Percentiles rank a stretch among this genome's conserved stretches.
phyloP scores from a whole-genome alignment of 2,113 vertebrate species.

The Columbina picui region DNA sequence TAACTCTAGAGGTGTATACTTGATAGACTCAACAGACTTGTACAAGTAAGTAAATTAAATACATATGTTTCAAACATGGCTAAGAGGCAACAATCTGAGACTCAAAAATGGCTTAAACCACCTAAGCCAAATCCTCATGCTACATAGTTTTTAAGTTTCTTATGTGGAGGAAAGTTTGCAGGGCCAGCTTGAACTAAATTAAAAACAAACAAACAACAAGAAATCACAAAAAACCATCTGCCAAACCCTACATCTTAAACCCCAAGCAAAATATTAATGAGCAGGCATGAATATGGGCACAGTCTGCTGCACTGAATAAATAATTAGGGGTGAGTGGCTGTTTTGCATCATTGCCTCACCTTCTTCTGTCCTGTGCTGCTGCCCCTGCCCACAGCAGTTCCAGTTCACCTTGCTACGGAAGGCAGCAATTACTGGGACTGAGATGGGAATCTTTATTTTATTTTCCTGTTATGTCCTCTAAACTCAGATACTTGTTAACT shows the following conservation, averaged over 20 bases:
- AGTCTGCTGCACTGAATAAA: neutral
- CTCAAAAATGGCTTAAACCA: neutral
- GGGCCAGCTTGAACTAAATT: neutral
- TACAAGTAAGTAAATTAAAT: neutral
- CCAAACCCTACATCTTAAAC: neutral
- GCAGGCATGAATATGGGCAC: neutral
- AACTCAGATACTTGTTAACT: neutral
- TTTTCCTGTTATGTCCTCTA: neutral
- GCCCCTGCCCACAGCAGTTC: neutral
- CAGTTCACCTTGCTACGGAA: neutral
- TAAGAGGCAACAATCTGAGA: neutral
- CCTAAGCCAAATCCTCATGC: neutral
- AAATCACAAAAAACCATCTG: neutral
- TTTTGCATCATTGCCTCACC: neutral
- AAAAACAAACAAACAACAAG: neutral
- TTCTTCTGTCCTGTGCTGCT: neutral
- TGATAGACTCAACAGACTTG: neutral
- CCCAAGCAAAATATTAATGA: neutral
- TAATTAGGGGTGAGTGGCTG: neutral
- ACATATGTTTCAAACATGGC: neutral
- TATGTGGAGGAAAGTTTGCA: neutral
- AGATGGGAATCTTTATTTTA: neutral
- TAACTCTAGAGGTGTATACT: neutral
- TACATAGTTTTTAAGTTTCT: neutral
- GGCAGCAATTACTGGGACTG: neutral